phyloP scores from a whole-genome alignment of 30 jellyfish, hydroid and myxozoan species.

The Hydra vulgaris region DNA sequence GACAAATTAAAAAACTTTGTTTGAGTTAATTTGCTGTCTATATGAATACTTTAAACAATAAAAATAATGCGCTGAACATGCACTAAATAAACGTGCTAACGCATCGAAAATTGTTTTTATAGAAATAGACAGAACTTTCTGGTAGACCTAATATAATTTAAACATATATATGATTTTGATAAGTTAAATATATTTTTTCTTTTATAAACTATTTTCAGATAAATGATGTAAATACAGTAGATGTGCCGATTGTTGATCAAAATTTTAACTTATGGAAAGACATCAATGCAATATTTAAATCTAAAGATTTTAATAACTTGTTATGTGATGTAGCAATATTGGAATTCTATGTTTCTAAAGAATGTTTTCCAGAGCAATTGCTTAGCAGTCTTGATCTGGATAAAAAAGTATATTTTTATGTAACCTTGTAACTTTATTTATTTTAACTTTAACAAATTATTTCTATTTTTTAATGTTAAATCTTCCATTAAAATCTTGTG shows the following conservation, averaged over 20 bases:
- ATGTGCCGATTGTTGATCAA: background rate
- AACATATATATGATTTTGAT: no score
- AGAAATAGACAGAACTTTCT: no score
- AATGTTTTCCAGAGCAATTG: constrained; percentile 24
- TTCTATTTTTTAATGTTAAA: background rate
- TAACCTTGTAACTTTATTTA: background rate
- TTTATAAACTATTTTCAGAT: no score
- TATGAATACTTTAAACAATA: no score
- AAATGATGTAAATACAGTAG: background rate
- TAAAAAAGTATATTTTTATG: background rate
- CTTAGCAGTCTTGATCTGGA: constrained; percentile 4
- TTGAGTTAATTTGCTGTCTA: no score
- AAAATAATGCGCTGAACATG: no score
- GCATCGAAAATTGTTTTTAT: no score
- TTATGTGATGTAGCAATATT: constrained; percentile 46
- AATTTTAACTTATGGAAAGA: background rate
- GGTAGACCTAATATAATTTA: no score
- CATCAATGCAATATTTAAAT: background rate
- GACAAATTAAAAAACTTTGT: no score
- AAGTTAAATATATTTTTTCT: no score
- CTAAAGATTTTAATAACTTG: background rate
- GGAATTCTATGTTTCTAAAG: constrained; percentile 30
- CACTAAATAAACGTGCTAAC: no score
- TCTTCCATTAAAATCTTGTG: no score
- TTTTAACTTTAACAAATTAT: background rate